Base-by-base conservation (phyloP, 2,797 vertebrate genomes). In the Poecilia wingei region DNA sequence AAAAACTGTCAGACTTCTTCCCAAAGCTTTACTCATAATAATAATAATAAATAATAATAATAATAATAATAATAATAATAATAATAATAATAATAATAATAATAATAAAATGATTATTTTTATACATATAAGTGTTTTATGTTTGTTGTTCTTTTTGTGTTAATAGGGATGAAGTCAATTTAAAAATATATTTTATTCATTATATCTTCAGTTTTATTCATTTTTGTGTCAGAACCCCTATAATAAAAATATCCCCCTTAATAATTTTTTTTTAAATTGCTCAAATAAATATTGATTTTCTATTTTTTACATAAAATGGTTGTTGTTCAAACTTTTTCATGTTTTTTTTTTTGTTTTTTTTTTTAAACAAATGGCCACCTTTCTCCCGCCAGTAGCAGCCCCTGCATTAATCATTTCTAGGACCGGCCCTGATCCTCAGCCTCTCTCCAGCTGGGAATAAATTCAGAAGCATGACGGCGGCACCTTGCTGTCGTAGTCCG, bases 401-500 rank as follows among this genome's bases (percentile, higher is more conserved):
- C 64, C 3, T 2, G 22, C 33, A 22, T 25, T 25, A 22, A 25
- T 12, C 1, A 4, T 68, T 12, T 6, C 36, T 41, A 22, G 64
- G 20, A 22, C 64, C 9, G 1, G 20, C 3, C 8, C 64, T 41
- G 36, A 41, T 4, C 36, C 6, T 3, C 36, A 5, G 64, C 36
- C 0, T 22, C 25, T 28, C 68, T n/a, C 39, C 39, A 28, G 41
- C 41, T 45, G 68, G 31, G 47, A 49, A 25, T 6, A 59, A 45
- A 68, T 51, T 59, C 33, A 53, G 31, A 36, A 61, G 31, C 6
- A 7, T 14, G 10, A 12, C 55, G 4, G 33, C 22, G 20, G 20
- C 47, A 74, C 98, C 98, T 99, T 99, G 97, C 98, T 99, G 95
- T 99, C 98, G 1, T 98, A 99, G 88, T 99, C 98, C 0, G 98